Base-by-base conservation (phyloP, 2,888 invertebrate species). In the Drosophila austrosaltans region DNA sequence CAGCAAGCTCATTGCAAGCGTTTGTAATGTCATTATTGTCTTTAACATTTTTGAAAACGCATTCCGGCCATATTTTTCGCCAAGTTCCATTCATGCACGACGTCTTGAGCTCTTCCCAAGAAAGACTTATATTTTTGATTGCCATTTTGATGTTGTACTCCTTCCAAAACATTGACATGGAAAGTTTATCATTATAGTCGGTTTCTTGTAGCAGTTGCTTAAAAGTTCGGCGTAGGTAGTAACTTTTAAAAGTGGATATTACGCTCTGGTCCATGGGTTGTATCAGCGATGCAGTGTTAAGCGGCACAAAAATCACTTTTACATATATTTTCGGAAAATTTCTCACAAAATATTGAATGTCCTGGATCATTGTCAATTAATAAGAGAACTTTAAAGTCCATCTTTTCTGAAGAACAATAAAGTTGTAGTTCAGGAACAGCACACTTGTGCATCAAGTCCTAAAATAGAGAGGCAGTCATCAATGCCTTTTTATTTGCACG, bases 261-360 rank as follows among this genome's bases (percentile, higher is more conserved):
- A 28, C 28, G 28, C 28, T 4, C 28, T 28, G 28, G 28, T 28
- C 28, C 28, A 28, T 40, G 40, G 3, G 40, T 40, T 12, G 12
- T 40, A 40, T 40, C 40, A 40, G 40, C 40, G 40, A 40, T 48
- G 48, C 20, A 22, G 48, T 48, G 22, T 48, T 48, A 16, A 20
- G 8, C 16, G 22, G 20, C 48, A 48, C 12, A 48, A 48, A 22
- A 48, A 48, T 22, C 8, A 48, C 8, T 48, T 48, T 48, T 22
- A 48, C 16, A 16, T 16, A 16, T 48, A 48, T 48, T 48, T 48
- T 48, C 20, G 48, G 8, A 48, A 48, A 48, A 20, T 20, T 48
- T 5, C 22, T 48, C 48, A 20, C 20, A 48, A 48, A 20, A 7
- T 48, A 48, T 48, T 48, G 48, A 48, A 48, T 48, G 48, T 16